Percentiles rank a stretch among this genome's conserved stretches.
phyloP scores from a whole-genome alignment of 1,140 invertebrate species.

The Maniola jurtina region DNA sequence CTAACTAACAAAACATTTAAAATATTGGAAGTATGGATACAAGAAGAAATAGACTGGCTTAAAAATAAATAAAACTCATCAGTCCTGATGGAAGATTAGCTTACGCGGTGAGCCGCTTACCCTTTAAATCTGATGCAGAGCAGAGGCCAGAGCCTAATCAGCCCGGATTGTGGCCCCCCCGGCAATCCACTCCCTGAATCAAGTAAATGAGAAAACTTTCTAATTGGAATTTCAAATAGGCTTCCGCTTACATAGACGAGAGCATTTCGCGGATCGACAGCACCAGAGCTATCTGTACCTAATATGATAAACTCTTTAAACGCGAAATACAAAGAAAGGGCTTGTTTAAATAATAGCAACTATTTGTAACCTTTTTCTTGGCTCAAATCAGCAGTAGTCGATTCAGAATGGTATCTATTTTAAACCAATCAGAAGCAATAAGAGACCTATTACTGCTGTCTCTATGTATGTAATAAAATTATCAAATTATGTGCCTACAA shows the following conservation, averaged over 20 bases:
- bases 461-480: no score
- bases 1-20: no score
- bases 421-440: no score
- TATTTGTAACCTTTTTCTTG: background rate
- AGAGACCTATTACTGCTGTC: no score
- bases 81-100: constrained; percentile 51
- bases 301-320: background rate
- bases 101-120: constrained; percentile 51
- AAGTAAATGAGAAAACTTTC: constrained; percentile 78
- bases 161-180: constrained; percentile 68
- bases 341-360: background rate
- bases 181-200: constrained; percentile 68
- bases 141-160: constrained; percentile 65
- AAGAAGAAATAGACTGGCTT: constrained; percentile 19
- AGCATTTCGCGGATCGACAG: constrained; percentile 50
- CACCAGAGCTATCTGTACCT: background rate
- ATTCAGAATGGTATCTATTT: no score
- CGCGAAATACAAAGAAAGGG: no score
- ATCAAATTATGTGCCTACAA: no score
- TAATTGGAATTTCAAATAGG: constrained; percentile 78
- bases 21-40: background rate
- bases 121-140: constrained; percentile 65
- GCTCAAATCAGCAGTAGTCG: no score
- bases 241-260: constrained; percentile 65
- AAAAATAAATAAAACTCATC: constrained; percentile 27